Evolutionary conservation across 2,113 vertebrate genomes (phyloP).

Genomic region (Canis aureus): DNA sequence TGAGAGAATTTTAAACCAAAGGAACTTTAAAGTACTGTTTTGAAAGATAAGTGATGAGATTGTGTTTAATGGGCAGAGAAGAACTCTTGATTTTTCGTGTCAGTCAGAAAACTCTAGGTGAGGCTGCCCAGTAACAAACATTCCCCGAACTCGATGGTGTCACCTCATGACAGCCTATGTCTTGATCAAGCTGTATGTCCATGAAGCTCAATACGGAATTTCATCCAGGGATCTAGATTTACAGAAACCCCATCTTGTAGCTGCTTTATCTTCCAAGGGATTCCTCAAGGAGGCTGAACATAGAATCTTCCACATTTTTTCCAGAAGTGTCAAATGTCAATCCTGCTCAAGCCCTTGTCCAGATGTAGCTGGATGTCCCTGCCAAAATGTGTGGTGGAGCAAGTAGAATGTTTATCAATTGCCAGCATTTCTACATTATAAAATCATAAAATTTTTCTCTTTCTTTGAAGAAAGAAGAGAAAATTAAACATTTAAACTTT

Average conservation of each 20-base stretch:
- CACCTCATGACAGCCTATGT: accelerated
- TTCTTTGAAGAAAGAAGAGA: not conserved
- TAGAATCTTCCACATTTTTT: not conserved
- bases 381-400: not conserved
- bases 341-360: too few species aligned
- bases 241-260: not conserved
- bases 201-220: not conserved
- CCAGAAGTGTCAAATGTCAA: not conserved
- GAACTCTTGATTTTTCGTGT: too few species aligned
- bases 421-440: not conserved
- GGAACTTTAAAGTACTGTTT: not conserved
- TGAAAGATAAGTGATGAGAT: not conserved
- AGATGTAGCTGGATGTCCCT: not conserved
- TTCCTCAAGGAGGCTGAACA: accelerated
- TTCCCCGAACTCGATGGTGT: accelerated
- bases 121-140: not conserved
- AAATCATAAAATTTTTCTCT: not conserved
- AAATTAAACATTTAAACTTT: not conserved
- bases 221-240: too few species aligned
- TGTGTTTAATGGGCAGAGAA: not conserved
- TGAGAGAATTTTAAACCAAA: not conserved
- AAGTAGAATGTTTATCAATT: too few species aligned
- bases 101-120: not conserved
- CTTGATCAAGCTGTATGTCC: not conserved
- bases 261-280: not conserved